A percentile compares a stretch with the other conserved stretches of the same genome.
These are phyloP conservation scores for Promerops cafer DNA, from an alignment of 2,113 vertebrate species.

Conservation along the genomic window DNA sequence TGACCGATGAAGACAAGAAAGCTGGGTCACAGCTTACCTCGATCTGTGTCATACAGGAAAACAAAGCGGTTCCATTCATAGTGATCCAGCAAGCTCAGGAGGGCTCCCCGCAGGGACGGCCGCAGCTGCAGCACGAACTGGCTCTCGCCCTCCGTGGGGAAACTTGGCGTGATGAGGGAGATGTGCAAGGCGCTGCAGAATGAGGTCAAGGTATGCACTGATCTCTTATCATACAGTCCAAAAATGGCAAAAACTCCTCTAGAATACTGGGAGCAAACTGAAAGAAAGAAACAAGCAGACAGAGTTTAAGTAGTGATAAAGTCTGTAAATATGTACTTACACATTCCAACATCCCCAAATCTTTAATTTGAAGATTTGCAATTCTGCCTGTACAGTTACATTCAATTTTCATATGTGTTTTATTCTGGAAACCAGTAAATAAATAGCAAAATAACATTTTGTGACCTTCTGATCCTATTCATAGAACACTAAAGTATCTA, in stretches of 20 bases:
- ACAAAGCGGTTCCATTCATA: conserved; percentile 96
- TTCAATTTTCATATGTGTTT: neutral
- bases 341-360: neutral
- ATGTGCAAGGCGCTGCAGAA: conserved; percentile 99
- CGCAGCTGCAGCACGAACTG: conserved; percentile 96
- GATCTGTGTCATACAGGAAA: conserved; percentile 95
- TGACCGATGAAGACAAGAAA: neutral
- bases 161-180: conserved; percentile 95
- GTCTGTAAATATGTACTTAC: neutral
- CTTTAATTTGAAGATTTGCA: neutral
- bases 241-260: conserved; percentile 98
- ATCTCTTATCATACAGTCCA: conserved; percentile 97
- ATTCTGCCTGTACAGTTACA: neutral
- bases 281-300: neutral
- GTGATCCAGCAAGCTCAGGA: conserved; percentile 91
- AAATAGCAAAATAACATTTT: neutral
- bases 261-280: conserved; percentile 99
- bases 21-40: conserved; percentile 75
- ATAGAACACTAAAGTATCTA: neutral
- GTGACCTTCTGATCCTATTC: neutral
- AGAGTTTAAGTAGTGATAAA: neutral
- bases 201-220: conserved; percentile 96
- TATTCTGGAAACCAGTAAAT: neutral
- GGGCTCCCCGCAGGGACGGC: conserved; percentile 89
- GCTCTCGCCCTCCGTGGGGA: conserved; percentile 92